phyloP scores from a whole-genome alignment of 2,113 vertebrate species.

The Dasyornis broadbenti region DNA sequence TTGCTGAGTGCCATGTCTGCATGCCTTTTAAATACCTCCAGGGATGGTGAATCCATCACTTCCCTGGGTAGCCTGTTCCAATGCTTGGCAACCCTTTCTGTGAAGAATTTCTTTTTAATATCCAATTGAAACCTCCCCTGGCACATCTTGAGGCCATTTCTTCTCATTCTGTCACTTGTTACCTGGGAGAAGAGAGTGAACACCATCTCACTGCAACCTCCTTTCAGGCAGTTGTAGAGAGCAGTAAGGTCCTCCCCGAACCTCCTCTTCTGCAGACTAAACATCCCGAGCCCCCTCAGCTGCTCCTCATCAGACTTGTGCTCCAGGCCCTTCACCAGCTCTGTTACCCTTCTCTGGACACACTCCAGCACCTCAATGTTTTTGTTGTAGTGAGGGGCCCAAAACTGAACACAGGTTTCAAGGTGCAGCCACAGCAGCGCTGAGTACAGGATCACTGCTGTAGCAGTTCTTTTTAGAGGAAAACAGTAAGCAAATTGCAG shows the following conservation, averaged over 20 bases:
- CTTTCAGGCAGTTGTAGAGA: not conserved
- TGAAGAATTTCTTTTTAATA: not conserved
- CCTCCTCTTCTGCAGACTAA: not conserved
- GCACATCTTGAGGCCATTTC: not conserved
- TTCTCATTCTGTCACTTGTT: too few relatives aligned
- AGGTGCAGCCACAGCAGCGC: accelerated
- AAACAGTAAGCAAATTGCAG: not conserved
- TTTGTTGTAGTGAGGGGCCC: not conserved
- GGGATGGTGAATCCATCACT: not conserved
- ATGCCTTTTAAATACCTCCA: accelerated
- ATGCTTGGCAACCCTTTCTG: not conserved
- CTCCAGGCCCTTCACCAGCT: not conserved
- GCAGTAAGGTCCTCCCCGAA: not conserved
- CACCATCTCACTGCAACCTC: accelerated
- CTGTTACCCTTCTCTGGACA: accelerated
- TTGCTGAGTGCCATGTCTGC: not conserved
- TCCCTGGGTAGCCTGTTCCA: not conserved
- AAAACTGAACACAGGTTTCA: accelerated
- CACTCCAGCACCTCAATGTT: accelerated
- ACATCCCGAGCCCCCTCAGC: not conserved
- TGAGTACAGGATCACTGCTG: not conserved
- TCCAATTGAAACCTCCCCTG: not conserved
- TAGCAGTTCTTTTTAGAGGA: not conserved
- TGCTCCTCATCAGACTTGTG: not conserved
- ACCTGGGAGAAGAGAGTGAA: not conserved